Base-by-base conservation (phyloP, 2,888 invertebrate species). In the Allophyes oxyacanthae region DNA sequence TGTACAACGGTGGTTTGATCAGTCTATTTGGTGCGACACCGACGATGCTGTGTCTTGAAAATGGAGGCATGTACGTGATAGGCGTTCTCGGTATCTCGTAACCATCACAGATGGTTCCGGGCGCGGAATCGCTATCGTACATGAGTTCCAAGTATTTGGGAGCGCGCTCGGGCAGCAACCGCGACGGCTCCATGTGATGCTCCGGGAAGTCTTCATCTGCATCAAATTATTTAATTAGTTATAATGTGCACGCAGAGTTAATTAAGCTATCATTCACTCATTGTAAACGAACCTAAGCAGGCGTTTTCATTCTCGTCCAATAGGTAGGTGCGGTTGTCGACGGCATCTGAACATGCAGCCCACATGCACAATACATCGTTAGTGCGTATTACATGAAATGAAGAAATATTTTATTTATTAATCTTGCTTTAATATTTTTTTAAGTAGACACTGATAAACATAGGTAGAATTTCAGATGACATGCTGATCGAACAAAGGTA, bases 271-370 rank as follows among this genome's bases (percentile, higher is more conserved):
- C 50, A 45, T 51, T 45, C 44, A 45, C 49, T 34, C 28, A 49
- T 56, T 51, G 44, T 46, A 49, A 37, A 94, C 89, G 83, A 91
- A 92, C 95, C 95, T 87, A 92, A 67, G 82, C 80, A 89, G 80
- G 92, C 85, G 91, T 96, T 96, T 93, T 95, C 95, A 94, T 96
- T 96, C 93, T 96, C 95, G 94, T 96, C 97, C 86, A 96, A 95
- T 93, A 96, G 96, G 94, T 97, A 97, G 91, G 96, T 96, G 94
- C 95, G 95, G 94, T 97, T 97, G 95, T 96, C 96, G 90, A 97
- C 95, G 86, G 96, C 96, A 94, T 95, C 95, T 95, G 94, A 91
- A 79, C 92, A 91, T 92, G 92, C 92, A 84, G 77, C 75, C 37
- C 90, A 20, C 20, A 89, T 92, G 92, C 91, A 83, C 78, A 83